Evolutionary conservation across 2,888 invertebrate genomes (phyloP), one percentile per base, ranked within the genome.

Genomic region (Neoascia interrupta): DNA sequence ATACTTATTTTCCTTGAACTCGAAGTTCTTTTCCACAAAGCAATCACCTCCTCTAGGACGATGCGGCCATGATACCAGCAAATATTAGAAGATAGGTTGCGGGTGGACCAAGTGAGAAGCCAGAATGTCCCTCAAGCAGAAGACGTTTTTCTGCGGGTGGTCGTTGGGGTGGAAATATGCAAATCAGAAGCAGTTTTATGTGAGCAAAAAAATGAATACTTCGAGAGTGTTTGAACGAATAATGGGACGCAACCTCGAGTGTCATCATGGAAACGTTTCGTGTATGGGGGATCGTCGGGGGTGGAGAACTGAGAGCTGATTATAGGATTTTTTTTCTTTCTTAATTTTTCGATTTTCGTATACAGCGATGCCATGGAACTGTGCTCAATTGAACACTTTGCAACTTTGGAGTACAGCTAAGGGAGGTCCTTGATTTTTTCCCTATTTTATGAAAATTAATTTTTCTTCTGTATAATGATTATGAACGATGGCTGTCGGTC

Each of bases 141-240:
- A 18, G 28, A 51, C 39, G 26, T 31, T 15, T 34, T 45, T 76
- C 31, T 28, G 8, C n/a, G 31, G 26, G 8, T 31, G 31, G 31
- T 2, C 3, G 2, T 31, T 37, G 31, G 60, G 51, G 39, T 47
- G 60, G 36, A 73, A 79, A 73, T 64, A 73, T 79, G 66, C 58
- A 76, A 79, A 79, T 79, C 26, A 66, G 53, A 54, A 64, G 56
- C 51, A 37, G 37, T 72, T 63, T 36, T 18, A 28, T 13, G 23
- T 5, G 36, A 49, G 19, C n/a, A 28, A 66, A 73, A 66, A 56
- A 39, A 41, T 73, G 73, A 73, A 54, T 41, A 45, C 60, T 72
- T 54, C 47, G 0, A 45, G 28, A 75, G 61, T 75, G 41, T 61
- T 75, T 75, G 74, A 51, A 61, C 34, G 53, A 61, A 75, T 61